These are phyloP conservation scores for Malurus splendens DNA, from an alignment of 2,797 vertebrate species.

Conservation along the genomic window DNA sequence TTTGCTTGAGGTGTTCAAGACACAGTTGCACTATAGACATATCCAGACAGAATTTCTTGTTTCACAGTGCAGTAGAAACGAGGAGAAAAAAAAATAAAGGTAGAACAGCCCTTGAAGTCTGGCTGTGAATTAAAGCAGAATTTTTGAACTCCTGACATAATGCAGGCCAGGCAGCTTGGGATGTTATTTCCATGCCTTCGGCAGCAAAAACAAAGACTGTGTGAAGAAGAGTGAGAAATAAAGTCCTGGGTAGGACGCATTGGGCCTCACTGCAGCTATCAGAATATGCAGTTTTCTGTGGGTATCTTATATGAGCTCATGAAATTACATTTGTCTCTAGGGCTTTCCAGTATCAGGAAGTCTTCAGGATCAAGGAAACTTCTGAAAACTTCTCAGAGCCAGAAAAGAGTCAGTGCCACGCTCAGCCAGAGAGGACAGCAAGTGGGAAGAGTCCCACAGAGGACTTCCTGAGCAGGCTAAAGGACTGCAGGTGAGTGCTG, in stretches of 20 bases:
- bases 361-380: not conserved
- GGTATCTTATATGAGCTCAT: rapidly evolving
- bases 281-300: not conserved
- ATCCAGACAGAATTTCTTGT: not conserved
- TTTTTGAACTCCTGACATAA: not conserved
- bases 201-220: constrained; percentile 1
- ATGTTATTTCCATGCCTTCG: not conserved
- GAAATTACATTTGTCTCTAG: not conserved
- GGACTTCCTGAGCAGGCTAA: not conserved
- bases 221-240: not conserved
- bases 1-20: not conserved
- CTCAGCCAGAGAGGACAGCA: not conserved
- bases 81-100: not conserved
- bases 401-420: not conserved
- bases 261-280: not conserved
- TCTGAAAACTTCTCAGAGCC: not conserved
- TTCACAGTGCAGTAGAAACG: not conserved
- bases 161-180: not conserved
- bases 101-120: not conserved
- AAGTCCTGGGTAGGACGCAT: not conserved
- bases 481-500: not conserved
- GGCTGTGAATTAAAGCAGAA: not conserved
- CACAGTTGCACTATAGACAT: not conserved
- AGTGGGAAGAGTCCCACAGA: not conserved
- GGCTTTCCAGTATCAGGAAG: not conserved